phyloP scores from a whole-genome alignment of 2,113 vertebrate species.

The Theristicus caerulescens region DNA sequence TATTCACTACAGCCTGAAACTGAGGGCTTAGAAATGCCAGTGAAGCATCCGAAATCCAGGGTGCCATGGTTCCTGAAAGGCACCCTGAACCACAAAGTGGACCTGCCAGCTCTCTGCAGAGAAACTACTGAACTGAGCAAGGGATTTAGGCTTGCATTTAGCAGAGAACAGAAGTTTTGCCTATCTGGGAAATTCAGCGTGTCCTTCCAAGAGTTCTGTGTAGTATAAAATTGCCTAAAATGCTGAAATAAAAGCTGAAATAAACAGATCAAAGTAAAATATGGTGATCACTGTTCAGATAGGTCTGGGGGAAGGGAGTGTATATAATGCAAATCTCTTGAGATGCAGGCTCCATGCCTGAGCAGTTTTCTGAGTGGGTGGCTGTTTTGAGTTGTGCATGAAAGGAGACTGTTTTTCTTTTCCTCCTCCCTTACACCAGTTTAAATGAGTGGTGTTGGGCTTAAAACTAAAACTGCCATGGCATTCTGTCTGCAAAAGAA shows the following conservation, averaged over 20 bases:
- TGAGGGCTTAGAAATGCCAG: neutral
- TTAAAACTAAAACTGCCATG: neutral
- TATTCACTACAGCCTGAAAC: neutral
- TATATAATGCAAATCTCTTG: neutral
- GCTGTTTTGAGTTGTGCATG: neutral
- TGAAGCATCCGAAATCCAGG: neutral
- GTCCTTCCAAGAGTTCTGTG: neutral
- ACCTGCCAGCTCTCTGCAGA: neutral
- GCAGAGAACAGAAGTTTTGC: neutral
- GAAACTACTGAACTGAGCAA: neutral
- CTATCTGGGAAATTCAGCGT: neutral
- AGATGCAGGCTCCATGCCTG: neutral
- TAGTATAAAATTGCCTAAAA: neutral
- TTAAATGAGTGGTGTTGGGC: neutral
- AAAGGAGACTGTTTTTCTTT: neutral
- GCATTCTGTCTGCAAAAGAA: neutral
- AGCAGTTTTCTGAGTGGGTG: conserved; percentile 17
- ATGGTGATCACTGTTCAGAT: neutral
- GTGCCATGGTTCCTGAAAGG: neutral
- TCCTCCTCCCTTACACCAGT: neutral
- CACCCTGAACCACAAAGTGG: neutral
- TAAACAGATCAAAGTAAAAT: neutral
- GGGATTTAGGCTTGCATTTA: neutral
- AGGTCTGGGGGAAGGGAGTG: neutral
- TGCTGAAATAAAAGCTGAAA: neutral